A percentile compares a stretch with the other conserved stretches of the same genome.
phyloP scores from a whole-genome alignment of 2,888 invertebrate genomes.

The Leptinotarsa peninsularis region DNA sequence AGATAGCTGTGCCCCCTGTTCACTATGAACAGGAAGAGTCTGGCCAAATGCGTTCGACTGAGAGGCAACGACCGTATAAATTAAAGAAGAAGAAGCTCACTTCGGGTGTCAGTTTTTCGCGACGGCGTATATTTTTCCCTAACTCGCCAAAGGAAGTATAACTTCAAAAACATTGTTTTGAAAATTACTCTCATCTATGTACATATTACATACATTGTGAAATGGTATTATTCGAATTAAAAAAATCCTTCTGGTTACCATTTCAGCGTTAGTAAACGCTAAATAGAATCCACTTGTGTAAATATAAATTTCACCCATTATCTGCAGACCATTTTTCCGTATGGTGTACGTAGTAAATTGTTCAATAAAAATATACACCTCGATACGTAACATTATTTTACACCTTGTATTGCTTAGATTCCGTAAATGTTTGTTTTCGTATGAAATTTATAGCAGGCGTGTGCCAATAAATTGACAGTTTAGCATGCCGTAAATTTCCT shows the following conservation, averaged over 20 bases:
- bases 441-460: slow-evolving; percentile 41
- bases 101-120: no score
- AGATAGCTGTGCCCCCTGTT: no score
- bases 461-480: slow-evolving; percentile 47
- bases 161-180: no score
- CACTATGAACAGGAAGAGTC: no score
- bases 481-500: slow-evolving; percentile 45
- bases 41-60: no score
- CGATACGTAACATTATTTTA: slow-evolving; percentile 43
- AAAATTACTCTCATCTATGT: no score
- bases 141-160: no score
- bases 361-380: slow-evolving; percentile 40
- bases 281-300: not conserved
- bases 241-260: not conserved
- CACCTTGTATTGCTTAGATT: slow-evolving; percentile 46
- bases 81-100: no score
- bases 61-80: no score
- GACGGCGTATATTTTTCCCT: no score
- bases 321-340: slow-evolving; percentile 20
- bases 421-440: slow-evolving; percentile 46
- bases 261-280: not conserved
- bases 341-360: slow-evolving; percentile 28
- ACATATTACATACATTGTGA: no score
- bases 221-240: no score
- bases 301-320: slow-evolving; percentile 14